Evolutionary conservation across 2,888 invertebrate genomes (phyloP).

Genomic region (Hyles lineata): DNA sequence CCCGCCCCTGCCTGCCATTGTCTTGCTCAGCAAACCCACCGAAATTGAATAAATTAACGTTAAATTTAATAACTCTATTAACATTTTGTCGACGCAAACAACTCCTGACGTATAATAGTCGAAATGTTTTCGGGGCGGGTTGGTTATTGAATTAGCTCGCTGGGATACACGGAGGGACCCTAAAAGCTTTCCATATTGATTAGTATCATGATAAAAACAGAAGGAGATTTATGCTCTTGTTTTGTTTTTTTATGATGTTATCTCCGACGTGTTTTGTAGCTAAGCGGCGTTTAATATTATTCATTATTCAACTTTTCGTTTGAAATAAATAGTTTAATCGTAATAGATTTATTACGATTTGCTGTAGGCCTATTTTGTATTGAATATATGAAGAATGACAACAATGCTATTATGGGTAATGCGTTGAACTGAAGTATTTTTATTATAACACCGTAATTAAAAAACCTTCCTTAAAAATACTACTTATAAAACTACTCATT

Average conservation of each 20-base stretch:
- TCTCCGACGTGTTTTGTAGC: background rate
- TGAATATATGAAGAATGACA: too few species aligned
- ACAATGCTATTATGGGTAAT: too few species aligned
- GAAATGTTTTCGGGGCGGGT: constrained; percentile 68
- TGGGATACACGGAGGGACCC: constrained; percentile 58
- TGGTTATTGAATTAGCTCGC: constrained; percentile 75
- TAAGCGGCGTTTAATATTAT: background rate
- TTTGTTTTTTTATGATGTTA: constrained; percentile 17
- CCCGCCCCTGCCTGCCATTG: constrained; percentile 76
- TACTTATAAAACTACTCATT: too few species aligned
- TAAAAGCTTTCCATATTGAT: constrained; percentile 69
- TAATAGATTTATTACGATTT: too few species aligned
- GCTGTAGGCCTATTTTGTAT: too few species aligned
- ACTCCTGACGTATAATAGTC: constrained; percentile 72
- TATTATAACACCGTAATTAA: too few species aligned
- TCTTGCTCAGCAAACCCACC: constrained; percentile 58
- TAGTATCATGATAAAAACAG: constrained; percentile 54
- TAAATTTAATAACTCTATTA: constrained; percentile 83
- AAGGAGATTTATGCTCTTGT: constrained; percentile 38
- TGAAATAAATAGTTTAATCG: background rate
- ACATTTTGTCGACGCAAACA: constrained; percentile 76
- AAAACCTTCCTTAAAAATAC: too few species aligned
- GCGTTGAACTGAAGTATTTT: too few species aligned
- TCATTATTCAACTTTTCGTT: background rate
- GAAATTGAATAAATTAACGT: constrained; percentile 83